Percentiles rank a stretch among this genome's conserved stretches.
phyloP scores from a whole-genome alignment of 2,888 invertebrate species.

The Caenorhabditis sp. region DNA sequence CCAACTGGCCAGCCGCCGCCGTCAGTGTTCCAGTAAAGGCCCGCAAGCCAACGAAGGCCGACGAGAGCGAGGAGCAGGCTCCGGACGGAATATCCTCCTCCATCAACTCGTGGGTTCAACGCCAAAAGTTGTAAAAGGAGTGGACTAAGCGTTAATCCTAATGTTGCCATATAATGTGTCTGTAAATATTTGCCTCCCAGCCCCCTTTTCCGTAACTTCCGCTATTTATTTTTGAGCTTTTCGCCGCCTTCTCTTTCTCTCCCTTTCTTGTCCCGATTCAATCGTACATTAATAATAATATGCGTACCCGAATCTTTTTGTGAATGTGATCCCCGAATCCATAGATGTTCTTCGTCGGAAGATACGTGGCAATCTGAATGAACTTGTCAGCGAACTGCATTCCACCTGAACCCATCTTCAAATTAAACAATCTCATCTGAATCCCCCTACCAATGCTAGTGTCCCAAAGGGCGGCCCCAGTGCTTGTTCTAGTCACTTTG shows the following conservation, averaged over 20 bases:
- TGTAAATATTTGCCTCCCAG: constrained; percentile 36
- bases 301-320: constrained; percentile 69
- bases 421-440: not conserved
- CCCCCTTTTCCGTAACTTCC: constrained; percentile 7
- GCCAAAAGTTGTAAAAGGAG: constrained; percentile 54
- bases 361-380: constrained; percentile 75
- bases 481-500: constrained; percentile 52
- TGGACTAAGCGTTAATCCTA: constrained; percentile 1
- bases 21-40: constrained; percentile 69
- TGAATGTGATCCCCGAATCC: constrained; percentile 78
- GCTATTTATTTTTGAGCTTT: constrained; percentile 34
- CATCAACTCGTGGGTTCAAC: constrained; percentile 71
- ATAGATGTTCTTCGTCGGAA: constrained; percentile 72
- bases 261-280: not conserved
- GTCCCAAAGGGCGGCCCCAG: constrained; percentile 56
- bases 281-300: not conserved
- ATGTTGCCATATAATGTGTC: constrained; percentile 33
- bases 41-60: constrained; percentile 40
- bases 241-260: constrained; percentile 1
- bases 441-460: constrained; percentile 61
- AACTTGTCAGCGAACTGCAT: constrained; percentile 74
- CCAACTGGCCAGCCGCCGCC: constrained; percentile 74
- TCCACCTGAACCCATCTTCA: constrained; percentile 46
- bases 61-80: constrained; percentile 29
- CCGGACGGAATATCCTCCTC: constrained; percentile 65